phyloP scores from a whole-genome alignment of 1,140 invertebrate genomes.

The Procambarus virginalis region DNA sequence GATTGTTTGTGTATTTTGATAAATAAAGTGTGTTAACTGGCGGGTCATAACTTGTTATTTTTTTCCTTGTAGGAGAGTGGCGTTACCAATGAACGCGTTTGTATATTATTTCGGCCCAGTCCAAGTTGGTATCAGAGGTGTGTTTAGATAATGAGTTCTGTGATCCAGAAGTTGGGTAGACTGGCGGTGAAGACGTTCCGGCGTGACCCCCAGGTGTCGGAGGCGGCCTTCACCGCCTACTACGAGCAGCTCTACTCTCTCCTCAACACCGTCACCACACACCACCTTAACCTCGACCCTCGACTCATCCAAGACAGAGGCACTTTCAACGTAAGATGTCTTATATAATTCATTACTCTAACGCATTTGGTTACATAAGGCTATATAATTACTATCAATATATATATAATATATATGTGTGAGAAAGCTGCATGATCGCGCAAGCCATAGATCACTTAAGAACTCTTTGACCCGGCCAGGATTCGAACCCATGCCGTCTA shows the following conservation, averaged over 20 bases:
- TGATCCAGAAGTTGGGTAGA: conserved; percentile 57
- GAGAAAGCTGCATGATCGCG: no score
- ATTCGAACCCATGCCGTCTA: no score
- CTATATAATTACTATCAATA: no score
- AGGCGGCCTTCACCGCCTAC: not conserved
- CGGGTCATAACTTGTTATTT: not conserved
- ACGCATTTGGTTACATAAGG: no score
- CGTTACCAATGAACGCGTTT: not conserved
- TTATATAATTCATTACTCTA: no score
- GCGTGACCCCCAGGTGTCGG: conserved; percentile 32
- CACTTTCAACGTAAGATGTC: conserved; percentile 32
- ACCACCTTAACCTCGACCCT: conserved; percentile 43
- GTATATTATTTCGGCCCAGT: not conserved
- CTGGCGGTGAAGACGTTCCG: conserved; percentile 56
- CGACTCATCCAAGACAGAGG: conserved; percentile 26
- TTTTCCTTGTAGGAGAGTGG: not conserved
- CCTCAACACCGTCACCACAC: not conserved
- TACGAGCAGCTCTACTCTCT: conserved; percentile 50
- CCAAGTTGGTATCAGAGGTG: not conserved
- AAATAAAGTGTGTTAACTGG: no score
- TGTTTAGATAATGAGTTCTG: conserved; percentile 35
- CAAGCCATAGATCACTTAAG: no score
- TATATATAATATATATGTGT: no score
- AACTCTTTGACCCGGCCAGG: no score
- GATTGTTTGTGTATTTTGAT: not conserved